Evolutionary conservation across 2,888 invertebrate genomes (phyloP).

Genomic region (Eristalis tenax): DNA sequence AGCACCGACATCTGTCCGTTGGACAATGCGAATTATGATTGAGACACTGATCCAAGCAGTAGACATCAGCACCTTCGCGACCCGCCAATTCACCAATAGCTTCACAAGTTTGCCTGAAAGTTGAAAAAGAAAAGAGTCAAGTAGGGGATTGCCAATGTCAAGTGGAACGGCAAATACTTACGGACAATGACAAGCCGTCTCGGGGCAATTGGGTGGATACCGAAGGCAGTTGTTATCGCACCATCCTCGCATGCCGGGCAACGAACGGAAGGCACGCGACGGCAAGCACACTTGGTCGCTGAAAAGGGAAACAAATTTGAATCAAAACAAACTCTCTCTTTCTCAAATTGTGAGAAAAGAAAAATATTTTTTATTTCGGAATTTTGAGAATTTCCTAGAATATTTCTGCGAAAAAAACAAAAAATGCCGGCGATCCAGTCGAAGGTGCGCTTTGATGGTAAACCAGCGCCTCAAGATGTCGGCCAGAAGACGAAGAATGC

Average conservation of each 20-base stretch:
- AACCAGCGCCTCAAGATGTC: neutral
- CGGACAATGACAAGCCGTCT: conserved; percentile 90
- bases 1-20: conserved; percentile 87
- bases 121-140: conserved; percentile 5
- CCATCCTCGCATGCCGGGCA: conserved; percentile 91
- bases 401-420: neutral
- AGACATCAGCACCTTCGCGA: conserved; percentile 89
- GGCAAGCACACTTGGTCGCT: conserved; percentile 92
- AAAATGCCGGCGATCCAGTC: conserved; percentile 49
- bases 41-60: conserved; percentile 93
- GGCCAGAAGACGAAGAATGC: neutral
- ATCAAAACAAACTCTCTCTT: neutral
- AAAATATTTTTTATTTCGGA: conserved; percentile 7
- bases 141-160: neutral
- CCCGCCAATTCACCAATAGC: conserved; percentile 89
- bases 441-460: conserved; percentile 28
- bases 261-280: conserved; percentile 84
- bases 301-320: neutral
- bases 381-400: conserved; percentile 2
- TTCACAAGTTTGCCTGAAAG: conserved; percentile 88
- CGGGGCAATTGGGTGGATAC: conserved; percentile 93
- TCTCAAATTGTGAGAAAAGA: conserved; percentile 7
- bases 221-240: conserved; percentile 92
- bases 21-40: conserved; percentile 89
- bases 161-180: conserved; percentile 82